A percentile compares a stretch with the other conserved stretches of the same genome.
These are phyloP conservation scores for Aplysia californica DNA, from an alignment of 1,140 invertebrate species.

Conservation along the genomic window DNA sequence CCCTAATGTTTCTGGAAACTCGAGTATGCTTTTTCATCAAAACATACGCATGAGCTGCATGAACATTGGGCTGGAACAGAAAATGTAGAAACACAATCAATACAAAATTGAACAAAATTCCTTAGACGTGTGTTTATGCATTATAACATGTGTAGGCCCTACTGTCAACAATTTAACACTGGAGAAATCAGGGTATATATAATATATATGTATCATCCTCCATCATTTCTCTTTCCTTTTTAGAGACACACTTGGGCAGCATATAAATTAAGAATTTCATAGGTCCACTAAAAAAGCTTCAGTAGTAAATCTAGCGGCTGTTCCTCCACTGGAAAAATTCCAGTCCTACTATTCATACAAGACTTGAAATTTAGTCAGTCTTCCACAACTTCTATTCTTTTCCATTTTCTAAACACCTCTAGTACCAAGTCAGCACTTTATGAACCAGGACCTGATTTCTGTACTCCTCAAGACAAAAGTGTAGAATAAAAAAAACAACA, in stretches of 20 bases:
- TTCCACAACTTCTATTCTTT: too few relatives aligned
- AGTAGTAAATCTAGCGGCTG: too few relatives aligned
- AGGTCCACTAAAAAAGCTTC: too few relatives aligned
- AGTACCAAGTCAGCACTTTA: too few relatives aligned
- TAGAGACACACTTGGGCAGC: neutral
- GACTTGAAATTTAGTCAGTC: too few relatives aligned
- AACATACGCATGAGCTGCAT: conserved; percentile 76
- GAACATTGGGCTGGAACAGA: conserved; percentile 18
- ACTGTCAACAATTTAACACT: neutral
- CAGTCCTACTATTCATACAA: too few relatives aligned
- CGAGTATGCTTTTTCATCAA: conserved; percentile 81
- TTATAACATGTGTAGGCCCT: neutral
- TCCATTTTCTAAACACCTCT: too few relatives aligned
- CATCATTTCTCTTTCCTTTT: neutral
- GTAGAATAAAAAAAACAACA: too few relatives aligned
- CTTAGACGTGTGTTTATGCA: neutral
- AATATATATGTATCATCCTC: neutral
- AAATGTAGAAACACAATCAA: neutral
- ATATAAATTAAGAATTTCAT: too few relatives aligned
- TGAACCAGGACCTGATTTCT: too few relatives aligned
- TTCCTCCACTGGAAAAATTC: too few relatives aligned
- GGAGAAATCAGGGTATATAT: neutral
- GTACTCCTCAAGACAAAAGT: too few relatives aligned
- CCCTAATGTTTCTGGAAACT: conserved; percentile 80
- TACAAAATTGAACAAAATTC: neutral